Evolutionary conservation across 2,113 vertebrate genomes (phyloP).

Genomic region (Numida meleagris): DNA sequence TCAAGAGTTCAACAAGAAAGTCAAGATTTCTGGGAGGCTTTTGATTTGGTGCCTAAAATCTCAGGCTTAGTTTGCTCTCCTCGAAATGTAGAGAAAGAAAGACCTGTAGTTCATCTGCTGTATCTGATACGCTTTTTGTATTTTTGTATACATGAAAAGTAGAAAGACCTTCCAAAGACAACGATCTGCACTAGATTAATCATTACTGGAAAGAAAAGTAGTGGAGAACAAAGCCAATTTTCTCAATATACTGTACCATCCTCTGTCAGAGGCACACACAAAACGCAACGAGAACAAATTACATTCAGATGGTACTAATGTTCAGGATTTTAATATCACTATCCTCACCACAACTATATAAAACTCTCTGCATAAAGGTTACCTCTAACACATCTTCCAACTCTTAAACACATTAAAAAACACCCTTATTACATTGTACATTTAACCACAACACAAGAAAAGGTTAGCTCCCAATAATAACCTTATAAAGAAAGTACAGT

Average conservation of each 20-base stretch:
- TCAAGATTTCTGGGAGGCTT: not conserved
- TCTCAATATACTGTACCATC: constrained; percentile 11
- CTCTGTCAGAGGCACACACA: constrained; percentile 3
- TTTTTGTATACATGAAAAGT: not conserved
- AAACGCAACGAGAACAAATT: constrained; percentile 55
- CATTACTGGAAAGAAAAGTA: not conserved
- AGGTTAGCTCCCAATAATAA: constrained; percentile 60
- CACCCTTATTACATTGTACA: constrained; percentile 34
- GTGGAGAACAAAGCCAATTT: not conserved
- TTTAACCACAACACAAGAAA: constrained; percentile 65
- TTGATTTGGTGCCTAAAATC: not conserved
- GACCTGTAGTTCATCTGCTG: not conserved
- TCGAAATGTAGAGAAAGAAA: constrained; percentile 3
- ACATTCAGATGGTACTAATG: constrained; percentile 9
- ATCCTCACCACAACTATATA: constrained; percentile 44
- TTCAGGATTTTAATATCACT: constrained; percentile 53
- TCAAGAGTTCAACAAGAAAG: not conserved
- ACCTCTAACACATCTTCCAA: constrained; percentile 51
- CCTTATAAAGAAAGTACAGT: constrained; percentile 58
- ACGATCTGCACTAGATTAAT: not conserved
- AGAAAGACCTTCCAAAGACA: not conserved
- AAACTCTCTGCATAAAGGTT: constrained; percentile 59
- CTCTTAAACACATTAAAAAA: constrained; percentile 65
- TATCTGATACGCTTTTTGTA: fast-evolving
- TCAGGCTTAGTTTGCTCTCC: not conserved